phyloP scores from a whole-genome alignment of 1,140 invertebrate genomes.

The Drosophila tristis region DNA sequence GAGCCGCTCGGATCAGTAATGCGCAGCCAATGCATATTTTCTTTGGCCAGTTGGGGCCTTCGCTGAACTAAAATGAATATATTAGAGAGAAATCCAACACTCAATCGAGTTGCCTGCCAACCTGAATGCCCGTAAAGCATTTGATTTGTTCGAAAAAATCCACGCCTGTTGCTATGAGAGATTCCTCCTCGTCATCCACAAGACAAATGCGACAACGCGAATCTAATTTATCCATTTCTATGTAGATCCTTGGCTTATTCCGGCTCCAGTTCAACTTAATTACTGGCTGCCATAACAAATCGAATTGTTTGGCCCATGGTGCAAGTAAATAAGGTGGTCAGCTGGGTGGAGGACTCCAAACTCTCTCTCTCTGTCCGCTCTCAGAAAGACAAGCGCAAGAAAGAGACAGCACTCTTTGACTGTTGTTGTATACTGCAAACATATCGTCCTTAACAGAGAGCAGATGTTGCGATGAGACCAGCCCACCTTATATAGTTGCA shows the following conservation, averaged over 20 bases:
- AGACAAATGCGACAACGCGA: conserved; percentile 64
- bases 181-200: conserved; percentile 48
- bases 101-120: background rate
- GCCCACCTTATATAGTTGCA: no score
- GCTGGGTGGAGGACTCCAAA: no score
- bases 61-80: conserved; percentile 30
- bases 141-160: conserved; percentile 41
- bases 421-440: no score
- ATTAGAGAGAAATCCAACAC: background rate
- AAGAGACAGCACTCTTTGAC: no score
- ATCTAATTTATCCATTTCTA: conserved; percentile 16
- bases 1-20: conserved; percentile 52
- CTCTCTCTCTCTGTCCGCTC: no score
- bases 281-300: background rate
- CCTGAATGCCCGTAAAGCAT: conserved; percentile 53
- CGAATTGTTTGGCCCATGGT: no score
- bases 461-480: no score
- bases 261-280: background rate
- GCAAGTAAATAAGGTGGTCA: no score
- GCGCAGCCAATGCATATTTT: conserved; percentile 66
- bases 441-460: no score
- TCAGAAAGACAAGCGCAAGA: no score
- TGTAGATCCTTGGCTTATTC: conserved; percentile 7
- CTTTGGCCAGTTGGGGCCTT: conserved; percentile 29
- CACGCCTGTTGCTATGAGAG: conserved; percentile 39